Evolutionary conservation across 2,797 vertebrate species (phyloP).

Genomic region (Spheniscus humboldti): DNA sequence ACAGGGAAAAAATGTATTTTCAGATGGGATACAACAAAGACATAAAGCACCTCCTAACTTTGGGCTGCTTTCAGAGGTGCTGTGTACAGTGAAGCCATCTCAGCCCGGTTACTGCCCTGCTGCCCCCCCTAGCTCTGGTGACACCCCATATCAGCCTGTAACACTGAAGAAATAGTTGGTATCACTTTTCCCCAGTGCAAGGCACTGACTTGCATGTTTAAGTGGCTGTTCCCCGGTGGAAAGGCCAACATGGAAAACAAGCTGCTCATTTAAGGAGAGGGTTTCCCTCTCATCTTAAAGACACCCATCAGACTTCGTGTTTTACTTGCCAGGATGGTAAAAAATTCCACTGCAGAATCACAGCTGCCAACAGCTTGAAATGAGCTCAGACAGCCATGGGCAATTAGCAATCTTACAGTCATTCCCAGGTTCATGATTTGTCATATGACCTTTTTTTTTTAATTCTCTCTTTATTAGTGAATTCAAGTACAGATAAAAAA

Average conservation of each 20-base stretch:
- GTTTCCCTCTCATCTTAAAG: background rate
- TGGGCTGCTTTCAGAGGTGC: background rate
- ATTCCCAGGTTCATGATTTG: conserved; percentile 12
- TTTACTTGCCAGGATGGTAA: background rate
- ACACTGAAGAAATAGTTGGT: background rate
- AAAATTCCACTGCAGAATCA: background rate
- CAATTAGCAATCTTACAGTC: conserved; percentile 18
- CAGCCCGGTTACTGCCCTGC: background rate
- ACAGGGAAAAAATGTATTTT: background rate
- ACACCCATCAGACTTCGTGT: background rate
- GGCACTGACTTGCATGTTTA: background rate
- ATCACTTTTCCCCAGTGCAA: background rate
- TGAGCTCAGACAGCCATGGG: background rate
- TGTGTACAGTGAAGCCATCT: background rate
- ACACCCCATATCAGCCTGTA: background rate
- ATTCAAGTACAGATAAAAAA: conserved; percentile 12
- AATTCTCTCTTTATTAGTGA: background rate
- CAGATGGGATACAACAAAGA: background rate
- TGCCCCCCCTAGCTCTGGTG: background rate
- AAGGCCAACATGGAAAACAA: background rate
- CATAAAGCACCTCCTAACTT: background rate
- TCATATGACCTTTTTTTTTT: background rate
- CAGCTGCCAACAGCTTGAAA: conserved; percentile 1
- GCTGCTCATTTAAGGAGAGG: background rate
- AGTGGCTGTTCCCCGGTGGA: background rate